A percentile compares a stretch with the other conserved stretches of the same genome.
These are phyloP conservation scores for Drosophila insularis DNA, from an alignment of 1,140 invertebrate genomes.

Conservation along the genomic window DNA sequence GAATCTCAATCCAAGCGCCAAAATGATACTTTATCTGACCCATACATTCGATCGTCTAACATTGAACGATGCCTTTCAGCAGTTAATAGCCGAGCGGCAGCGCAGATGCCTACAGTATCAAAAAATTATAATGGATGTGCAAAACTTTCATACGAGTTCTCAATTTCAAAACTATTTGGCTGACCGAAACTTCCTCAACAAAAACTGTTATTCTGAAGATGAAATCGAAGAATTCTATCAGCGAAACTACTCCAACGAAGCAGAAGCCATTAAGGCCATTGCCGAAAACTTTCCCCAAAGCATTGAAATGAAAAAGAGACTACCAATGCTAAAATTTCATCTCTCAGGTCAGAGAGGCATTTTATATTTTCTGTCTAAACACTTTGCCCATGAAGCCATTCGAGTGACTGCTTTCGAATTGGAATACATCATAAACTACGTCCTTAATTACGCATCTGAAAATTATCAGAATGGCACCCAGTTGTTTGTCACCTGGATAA, in stretches of 20 bases:
- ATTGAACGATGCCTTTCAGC: not conserved
- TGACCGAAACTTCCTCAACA: not conserved
- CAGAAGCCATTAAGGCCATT: not conserved
- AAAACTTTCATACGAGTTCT: not conserved
- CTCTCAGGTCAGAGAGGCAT: slow-evolving; percentile 5
- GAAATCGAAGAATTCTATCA: not conserved
- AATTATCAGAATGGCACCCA: not conserved
- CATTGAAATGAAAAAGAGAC: not conserved
- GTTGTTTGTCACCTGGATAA: not conserved
- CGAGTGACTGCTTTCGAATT: not conserved
- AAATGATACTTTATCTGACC: not conserved
- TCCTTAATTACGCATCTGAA: not conserved
- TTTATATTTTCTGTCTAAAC: not conserved
- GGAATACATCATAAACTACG: slow-evolving; percentile 3
- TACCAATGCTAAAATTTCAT: not conserved
- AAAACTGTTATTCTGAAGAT: not conserved
- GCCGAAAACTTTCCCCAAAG: not conserved
- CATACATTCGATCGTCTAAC: not conserved
- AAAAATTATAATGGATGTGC: not conserved
- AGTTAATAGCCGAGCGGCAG: not conserved
- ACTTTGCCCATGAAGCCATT: not conserved
- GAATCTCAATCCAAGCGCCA: not conserved
- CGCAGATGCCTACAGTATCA: not conserved
- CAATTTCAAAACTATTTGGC: not conserved
- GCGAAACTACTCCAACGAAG: not conserved